phyloP scores from a whole-genome alignment of 2,113 vertebrate genomes.

The Anas platyrhynchos region DNA sequence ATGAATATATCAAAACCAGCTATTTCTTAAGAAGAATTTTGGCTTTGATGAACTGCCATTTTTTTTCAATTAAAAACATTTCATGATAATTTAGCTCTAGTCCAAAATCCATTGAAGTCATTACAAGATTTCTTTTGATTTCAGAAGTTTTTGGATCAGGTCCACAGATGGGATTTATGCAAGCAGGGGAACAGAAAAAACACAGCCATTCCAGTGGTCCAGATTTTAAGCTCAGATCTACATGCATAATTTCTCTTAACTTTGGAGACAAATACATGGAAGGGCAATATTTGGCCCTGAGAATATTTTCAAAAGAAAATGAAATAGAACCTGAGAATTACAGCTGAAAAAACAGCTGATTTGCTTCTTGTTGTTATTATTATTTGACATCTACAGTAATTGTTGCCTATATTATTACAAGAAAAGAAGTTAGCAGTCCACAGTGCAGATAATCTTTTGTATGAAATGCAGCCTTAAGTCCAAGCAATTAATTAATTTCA shows the following conservation, averaged over 20 bases:
- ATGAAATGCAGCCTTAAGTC: constrained; percentile 42
- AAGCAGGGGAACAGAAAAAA: neutral
- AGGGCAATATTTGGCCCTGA: neutral
- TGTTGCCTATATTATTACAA: neutral
- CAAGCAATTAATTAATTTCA: constrained; percentile 39
- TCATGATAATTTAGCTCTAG: constrained; percentile 3
- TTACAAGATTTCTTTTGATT: constrained; percentile 24
- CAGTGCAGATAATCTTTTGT: neutral
- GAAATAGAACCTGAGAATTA: neutral
- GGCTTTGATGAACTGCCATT: neutral
- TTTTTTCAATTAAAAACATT: neutral
- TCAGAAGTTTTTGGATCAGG: neutral
- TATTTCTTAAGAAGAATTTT: neutral
- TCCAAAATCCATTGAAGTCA: constrained; percentile 12
- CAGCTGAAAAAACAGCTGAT: neutral
- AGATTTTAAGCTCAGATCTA: neutral
- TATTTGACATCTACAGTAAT: neutral
- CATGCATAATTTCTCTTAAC: neutral
- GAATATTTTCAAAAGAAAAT: constrained; percentile 15
- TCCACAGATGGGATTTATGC: neutral
- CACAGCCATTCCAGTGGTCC: neutral
- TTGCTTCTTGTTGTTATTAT: neutral
- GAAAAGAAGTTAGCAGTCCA: neutral
- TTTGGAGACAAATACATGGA: neutral
- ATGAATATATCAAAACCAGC: neutral